Base-by-base conservation (phyloP, 2,888 invertebrate genomes). In the Orthosia gracilis region DNA sequence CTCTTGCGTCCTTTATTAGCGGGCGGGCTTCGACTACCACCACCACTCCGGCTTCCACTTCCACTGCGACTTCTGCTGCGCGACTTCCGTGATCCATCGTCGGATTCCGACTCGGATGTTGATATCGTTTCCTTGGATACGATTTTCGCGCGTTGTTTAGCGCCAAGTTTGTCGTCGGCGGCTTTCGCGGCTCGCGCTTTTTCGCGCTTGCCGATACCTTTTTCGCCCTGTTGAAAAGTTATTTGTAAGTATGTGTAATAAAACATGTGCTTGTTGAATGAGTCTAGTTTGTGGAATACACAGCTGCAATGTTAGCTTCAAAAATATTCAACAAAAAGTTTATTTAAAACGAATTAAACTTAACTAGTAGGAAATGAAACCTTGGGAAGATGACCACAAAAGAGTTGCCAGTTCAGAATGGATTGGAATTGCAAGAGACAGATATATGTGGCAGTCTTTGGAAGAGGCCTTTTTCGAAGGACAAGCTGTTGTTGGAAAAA, bases 81-180 rank as follows among this genome's bases (percentile, higher is more conserved):
- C 49, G 94, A 92, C 88, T 94, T 94, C 67, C 94, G 88, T 4
- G 85, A 79, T 0, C 86, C 94, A 1, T 87, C 94, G 70, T 97
- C 97, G 81, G 98, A 98, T 83, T 97, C 97, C 0, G 98, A 98
- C 90, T 98, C 98, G 78, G 98, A 98, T 0, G 99, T 99, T 0
- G 99, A 99, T 85, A 99, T 99, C 0, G 99, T 99, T 74, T 98
- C 99, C 92, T 99, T 99, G 0, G 99, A 99, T 0, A 99, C 98
- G 91, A 99, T 98, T 90, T 98, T 98, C 82, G 98, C 97, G 62
- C 99, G 98, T 92, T 99, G 98, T 93, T 98, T 99, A 13, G 98
- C 97, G 55, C 98, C 97, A 73, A 98, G 97, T 31, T 98, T 98
- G 85, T 98, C 98, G 71, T 97, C 97, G 26, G 96, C 92, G 3